Evolutionary conservation across 2,113 vertebrate species (phyloP), one percentile per base, ranked within the genome.

Genomic region (Cyprinodon tularosa): DNA sequence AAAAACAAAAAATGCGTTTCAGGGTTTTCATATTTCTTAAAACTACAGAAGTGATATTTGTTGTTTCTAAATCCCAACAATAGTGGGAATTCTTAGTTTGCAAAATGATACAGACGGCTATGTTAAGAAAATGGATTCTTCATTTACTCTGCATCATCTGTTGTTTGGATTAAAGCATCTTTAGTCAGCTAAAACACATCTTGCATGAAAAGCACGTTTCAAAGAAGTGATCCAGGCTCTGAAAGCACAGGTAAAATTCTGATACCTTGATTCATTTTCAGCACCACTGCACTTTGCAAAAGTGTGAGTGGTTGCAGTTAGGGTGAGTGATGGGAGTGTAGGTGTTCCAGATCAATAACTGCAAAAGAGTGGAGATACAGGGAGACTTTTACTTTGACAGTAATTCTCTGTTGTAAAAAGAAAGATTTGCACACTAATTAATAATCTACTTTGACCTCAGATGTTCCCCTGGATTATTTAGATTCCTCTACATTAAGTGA

Each of bases 401-500:
- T 66, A 29, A 85, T 86, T 90, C 84, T 83, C 80, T 78, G 68
- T 63, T 42, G 71, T 50, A 61, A 57, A 4, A 13, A 48, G 22
- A 73, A 59, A 84, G 82, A 88, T 88, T 85, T 86, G 83, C 63
- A 66, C 62, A 22, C 57, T 61, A 74, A 84, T 88, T 89, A 90
- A 91, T 88, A 86, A 88, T 91, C 83, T 50, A 39, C 64, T 66
- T 68, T 75, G 81, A 84, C 78, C 77, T 86, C 77, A 79, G 81
- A 83, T 86, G 80, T 83, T 78, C 66, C 80, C 14, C 50, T 14
- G 67, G 20, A 67, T 76, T 62, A 62, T 77, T 57, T 20, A 20
- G 17, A n/a, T 57, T 15, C 20, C 68, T 80, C 75, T 8, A 40
- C 39, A 63, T 78, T 85, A 63, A 62, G 72, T 29, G 70, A 76